Percentiles rank a stretch among this genome's conserved stretches.
phyloP scores from a whole-genome alignment of 2,113 vertebrate genomes.

The Siniperca chuatsi region DNA sequence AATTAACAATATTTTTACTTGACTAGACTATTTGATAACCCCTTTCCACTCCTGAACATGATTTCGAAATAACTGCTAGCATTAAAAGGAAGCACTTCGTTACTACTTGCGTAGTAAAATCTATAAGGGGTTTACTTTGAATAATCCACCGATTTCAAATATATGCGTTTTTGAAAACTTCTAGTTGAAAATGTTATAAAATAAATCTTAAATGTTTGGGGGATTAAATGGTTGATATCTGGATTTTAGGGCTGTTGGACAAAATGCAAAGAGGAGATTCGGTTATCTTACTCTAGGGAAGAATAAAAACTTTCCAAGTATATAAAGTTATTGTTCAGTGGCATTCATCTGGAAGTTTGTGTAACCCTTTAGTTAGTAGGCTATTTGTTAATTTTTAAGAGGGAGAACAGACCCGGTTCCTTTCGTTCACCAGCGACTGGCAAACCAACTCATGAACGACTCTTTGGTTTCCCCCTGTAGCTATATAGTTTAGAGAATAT shows the following conservation, averaged over 20 bases:
- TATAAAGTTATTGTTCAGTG: background rate
- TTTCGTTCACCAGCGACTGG: too few species aligned
- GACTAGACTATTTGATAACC: background rate
- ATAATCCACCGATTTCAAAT: background rate
- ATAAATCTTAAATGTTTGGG: background rate
- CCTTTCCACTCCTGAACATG: background rate
- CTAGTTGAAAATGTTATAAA: background rate
- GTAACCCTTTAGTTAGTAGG: background rate
- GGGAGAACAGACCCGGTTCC: too few species aligned
- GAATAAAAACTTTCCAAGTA: slow-evolving; percentile 9
- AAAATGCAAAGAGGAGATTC: background rate
- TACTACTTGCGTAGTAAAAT: background rate
- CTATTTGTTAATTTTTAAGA: too few species aligned
- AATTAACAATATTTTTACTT: background rate
- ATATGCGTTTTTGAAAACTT: background rate
- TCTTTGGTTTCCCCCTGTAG: too few species aligned
- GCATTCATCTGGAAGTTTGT: slow-evolving; percentile 7
- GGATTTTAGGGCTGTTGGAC: background rate
- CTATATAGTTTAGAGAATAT: too few species aligned
- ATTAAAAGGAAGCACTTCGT: background rate
- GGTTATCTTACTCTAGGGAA: slow-evolving; percentile 3
- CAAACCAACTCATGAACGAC: too few species aligned
- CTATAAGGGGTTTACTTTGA: background rate
- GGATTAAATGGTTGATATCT: slow-evolving; percentile 1
- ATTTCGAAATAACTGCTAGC: background rate